phyloP scores from a whole-genome alignment of 2,797 vertebrate genomes.

The Carduelis carduelis region DNA sequence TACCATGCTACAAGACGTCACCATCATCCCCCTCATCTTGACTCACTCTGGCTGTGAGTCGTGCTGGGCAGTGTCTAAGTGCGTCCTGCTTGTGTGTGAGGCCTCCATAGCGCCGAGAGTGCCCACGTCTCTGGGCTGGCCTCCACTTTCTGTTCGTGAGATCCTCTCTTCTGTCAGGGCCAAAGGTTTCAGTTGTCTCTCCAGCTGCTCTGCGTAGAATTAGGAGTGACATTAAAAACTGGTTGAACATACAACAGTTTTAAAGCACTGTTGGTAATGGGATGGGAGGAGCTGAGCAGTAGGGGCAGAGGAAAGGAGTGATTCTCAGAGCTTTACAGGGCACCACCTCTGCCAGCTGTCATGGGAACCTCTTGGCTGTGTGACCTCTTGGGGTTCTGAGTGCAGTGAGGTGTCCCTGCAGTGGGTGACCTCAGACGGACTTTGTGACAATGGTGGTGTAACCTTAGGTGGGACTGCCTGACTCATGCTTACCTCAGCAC shows the following conservation, averaged over 20 bases:
- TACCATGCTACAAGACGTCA: neutral
- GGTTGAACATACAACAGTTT: accelerated
- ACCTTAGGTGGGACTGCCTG: neutral
- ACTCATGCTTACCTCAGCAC: neutral
- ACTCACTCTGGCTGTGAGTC: conserved; percentile 29
- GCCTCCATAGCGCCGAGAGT: accelerated
- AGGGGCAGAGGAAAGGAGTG: neutral
- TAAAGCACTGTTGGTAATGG: neutral
- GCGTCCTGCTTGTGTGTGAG: neutral
- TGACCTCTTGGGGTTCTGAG: neutral
- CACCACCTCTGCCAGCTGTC: neutral
- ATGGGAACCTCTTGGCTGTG: neutral
- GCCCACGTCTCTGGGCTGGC: neutral
- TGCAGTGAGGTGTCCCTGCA: neutral
- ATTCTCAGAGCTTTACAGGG: neutral
- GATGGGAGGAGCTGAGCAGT: neutral
- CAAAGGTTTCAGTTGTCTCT: neutral
- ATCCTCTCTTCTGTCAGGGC: neutral
- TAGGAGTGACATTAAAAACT: neutral
- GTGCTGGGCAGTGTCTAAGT: conserved; percentile 1
- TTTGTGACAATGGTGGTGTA: neutral
- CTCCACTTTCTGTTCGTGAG: neutral
- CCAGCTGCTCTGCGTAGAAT: neutral
- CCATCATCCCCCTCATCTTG: conserved; percentile 49
- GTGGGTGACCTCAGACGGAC: neutral